Base-by-base conservation (phyloP, 2,113 vertebrate genomes). In the Erinaceus europaeus region DNA sequence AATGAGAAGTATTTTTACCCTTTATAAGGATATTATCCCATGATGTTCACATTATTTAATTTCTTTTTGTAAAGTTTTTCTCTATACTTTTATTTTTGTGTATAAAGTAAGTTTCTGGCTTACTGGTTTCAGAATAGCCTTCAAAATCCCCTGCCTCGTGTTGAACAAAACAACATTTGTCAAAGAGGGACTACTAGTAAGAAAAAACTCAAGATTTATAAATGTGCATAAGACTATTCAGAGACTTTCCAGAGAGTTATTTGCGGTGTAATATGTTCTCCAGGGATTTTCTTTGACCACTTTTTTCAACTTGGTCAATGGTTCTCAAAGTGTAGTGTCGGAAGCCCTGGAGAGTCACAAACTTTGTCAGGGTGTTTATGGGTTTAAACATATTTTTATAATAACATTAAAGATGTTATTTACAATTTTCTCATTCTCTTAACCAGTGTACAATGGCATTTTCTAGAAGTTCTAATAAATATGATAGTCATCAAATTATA, bases 361-460 rank as follows among this genome's bases (percentile, higher is more conserved):
- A 59, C 20, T 17, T 69, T 74, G 72, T 46, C 59, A 64, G 29
- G 4, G 34, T 80, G 34, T 77, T 74, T 62, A 29, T 44, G 62
- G 90, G 6, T 69, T 76, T 48, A 80, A 80, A 90, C 67, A 36
- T 79, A 74, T 84, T 81, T 76, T 67, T 20, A 79, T 36, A 44
- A 42, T 59, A 65, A 61, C 42, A 92, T 75, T 68, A 90, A 29
- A 67, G 42, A 67, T 50, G 32, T 62, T 52, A 65, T 36, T 42
- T 83, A 34, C 15, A 62, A 83, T 83, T 88, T 91, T 93, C 59
- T 77, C 72, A 85, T 68, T 79, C 53, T 57, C n/a, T 76, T 68
- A 89, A 42, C 14, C 67, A 74, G 80, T 74, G 32, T 10, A 44
- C 3, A 36, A n/a, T n/a, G n/a, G n/a, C n/a, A 44, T 44, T 84